phyloP scores from a whole-genome alignment of 2,888 invertebrate species.

The Zootermopsis nevadensis region DNA sequence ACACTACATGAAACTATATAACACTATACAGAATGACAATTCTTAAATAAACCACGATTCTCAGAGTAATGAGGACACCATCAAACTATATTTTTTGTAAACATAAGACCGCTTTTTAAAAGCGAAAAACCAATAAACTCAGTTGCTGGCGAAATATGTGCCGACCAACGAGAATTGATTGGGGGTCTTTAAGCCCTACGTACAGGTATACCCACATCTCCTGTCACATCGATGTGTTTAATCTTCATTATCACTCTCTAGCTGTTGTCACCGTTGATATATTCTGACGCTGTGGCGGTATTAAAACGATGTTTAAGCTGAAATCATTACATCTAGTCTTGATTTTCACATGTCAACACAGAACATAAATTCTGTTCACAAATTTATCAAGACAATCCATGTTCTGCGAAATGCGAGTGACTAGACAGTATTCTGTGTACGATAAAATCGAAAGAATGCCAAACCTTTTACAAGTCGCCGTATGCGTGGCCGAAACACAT shows the following conservation, averaged over 20 bases:
- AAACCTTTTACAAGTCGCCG: too few species aligned
- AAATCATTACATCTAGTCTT: conserved; percentile 2
- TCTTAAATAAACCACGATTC: too few species aligned
- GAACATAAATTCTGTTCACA: not conserved
- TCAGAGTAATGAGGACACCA: too few species aligned
- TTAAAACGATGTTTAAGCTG: not conserved
- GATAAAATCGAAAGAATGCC: too few species aligned
- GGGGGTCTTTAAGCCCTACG: not conserved
- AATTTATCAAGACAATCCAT: not conserved
- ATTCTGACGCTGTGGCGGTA: not conserved
- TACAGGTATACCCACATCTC: not conserved
- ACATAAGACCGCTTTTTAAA: too few species aligned
- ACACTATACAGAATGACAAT: too few species aligned
- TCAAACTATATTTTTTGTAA: too few species aligned
- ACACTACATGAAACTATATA: too few species aligned
- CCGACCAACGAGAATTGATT: not conserved
- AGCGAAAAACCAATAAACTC: not conserved
- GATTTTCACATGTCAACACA: not conserved
- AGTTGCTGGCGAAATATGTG: not conserved
- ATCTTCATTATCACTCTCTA: not conserved
- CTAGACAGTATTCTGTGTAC: too few species aligned
- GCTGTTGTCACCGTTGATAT: not conserved
- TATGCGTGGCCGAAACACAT: too few species aligned
- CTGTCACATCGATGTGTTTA: not conserved
- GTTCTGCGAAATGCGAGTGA: too few species aligned